A percentile compares a stretch with the other conserved stretches of the same genome.
phyloP scores from a whole-genome alignment of 2,113 vertebrate species.

The Tragulus kanchil region DNA sequence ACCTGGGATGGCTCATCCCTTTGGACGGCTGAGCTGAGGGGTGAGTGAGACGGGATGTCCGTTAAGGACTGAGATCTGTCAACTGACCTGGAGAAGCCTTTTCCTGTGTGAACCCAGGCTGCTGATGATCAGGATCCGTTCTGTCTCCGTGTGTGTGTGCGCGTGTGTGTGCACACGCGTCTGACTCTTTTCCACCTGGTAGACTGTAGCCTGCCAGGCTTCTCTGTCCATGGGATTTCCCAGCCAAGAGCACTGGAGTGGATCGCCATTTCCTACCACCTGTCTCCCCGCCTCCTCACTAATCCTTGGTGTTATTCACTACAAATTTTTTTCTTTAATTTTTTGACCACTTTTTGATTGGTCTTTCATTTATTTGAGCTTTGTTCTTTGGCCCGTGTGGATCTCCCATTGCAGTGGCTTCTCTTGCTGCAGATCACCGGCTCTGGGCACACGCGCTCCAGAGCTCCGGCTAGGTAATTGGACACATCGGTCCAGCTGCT shows the following conservation, averaged over 20 bases:
- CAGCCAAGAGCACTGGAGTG: background rate
- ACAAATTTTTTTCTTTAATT: background rate
- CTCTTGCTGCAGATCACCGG: too few relatives aligned
- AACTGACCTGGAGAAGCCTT: fast-evolving
- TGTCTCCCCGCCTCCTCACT: background rate
- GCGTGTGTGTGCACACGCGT: background rate
- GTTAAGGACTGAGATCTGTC: background rate
- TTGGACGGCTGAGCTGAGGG: background rate
- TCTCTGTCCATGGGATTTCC: background rate
- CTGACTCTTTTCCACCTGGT: background rate
- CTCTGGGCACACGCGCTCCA: too few relatives aligned
- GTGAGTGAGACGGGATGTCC: fast-evolving
- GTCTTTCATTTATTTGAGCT: too few relatives aligned
- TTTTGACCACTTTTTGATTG: too few relatives aligned
- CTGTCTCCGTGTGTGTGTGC: background rate
- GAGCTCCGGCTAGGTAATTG: too few relatives aligned
- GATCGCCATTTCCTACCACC: background rate
- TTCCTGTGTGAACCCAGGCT: too few relatives aligned
- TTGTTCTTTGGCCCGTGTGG: too few relatives aligned
- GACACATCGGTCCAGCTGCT: too few relatives aligned
- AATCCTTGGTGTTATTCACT: background rate
- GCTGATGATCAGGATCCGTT: background rate
- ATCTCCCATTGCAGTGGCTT: too few relatives aligned
- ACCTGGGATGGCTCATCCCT: background rate
- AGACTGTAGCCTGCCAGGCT: background rate